phyloP scores from a whole-genome alignment of 2,113 vertebrate species.

The Hippoglossus stenolepis region DNA sequence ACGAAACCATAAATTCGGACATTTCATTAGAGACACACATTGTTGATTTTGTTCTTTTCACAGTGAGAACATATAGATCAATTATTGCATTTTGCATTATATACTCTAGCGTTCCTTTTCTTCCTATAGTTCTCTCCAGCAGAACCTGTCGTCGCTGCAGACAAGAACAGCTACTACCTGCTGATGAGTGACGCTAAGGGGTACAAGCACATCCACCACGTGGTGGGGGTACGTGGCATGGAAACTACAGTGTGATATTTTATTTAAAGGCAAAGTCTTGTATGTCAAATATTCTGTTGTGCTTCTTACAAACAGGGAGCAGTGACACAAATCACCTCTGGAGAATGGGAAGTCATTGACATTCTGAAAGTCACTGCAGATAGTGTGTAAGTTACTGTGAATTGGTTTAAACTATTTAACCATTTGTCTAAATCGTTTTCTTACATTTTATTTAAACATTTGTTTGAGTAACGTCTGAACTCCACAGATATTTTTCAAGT shows the following conservation, averaged over 20 bases:
- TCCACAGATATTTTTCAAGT: conserved; percentile 91
- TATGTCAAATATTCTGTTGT: neutral
- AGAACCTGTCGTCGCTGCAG: conserved; percentile 86
- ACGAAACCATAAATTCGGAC: no score
- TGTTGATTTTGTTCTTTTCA: neutral
- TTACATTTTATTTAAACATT: no score
- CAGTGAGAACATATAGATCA: neutral
- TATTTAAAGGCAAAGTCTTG: no score
- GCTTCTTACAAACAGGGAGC: conserved; percentile 28
- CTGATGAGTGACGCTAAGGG: conserved; percentile 86
- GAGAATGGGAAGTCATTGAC: conserved; percentile 91
- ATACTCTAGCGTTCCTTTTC: neutral
- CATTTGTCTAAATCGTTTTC: no score
- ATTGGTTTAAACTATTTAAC: no score
- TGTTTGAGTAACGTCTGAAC: no score
- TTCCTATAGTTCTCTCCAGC: conserved; percentile 89
- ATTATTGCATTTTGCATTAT: neutral
- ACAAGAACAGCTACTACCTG: conserved; percentile 89
- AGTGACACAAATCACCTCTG: conserved; percentile 83
- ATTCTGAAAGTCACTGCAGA: conserved; percentile 91
- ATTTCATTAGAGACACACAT: neutral
- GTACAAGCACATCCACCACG: conserved; percentile 94
- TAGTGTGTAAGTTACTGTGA: conserved; percentile 83
- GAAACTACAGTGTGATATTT: neutral
- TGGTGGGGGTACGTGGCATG: conserved; percentile 58